Conservation (phyloP, 2,113 vertebrate species). For the Ciconia stormi region DNA sequence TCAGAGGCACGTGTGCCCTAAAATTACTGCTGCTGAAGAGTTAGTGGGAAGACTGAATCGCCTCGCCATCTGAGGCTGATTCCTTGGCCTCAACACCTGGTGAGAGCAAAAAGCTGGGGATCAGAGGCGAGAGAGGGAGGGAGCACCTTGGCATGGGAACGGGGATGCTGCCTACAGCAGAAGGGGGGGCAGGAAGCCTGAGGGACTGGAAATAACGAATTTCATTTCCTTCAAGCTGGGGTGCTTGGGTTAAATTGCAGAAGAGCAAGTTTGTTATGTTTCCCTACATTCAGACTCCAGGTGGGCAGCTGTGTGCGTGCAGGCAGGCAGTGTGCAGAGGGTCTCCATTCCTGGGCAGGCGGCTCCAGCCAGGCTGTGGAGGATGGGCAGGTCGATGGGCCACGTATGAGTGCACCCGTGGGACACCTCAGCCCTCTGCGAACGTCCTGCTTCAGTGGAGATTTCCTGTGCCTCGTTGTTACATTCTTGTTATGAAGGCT, state of each 20-base stretch:
- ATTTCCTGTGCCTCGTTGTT: neutral
- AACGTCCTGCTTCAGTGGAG: rapidly evolving
- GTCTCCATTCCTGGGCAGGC: neutral
- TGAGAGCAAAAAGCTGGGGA: neutral
- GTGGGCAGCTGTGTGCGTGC: neutral
- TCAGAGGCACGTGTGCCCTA: neutral
- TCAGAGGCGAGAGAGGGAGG: neutral
- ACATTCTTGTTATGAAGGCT: neutral
- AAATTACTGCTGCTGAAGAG: neutral
- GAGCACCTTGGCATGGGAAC: neutral
- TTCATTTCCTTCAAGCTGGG: neutral
- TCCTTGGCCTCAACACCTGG: neutral
- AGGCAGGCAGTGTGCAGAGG: neutral
- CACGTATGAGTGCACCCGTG: rapidly evolving
- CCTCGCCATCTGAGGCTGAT: neutral
- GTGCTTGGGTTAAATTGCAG: neutral
- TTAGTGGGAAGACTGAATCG: neutral
- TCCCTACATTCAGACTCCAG: neutral
- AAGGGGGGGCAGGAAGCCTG: neutral
- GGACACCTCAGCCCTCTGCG: rapidly evolving
- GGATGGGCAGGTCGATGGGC: rapidly evolving
- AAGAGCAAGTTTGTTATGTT: neutral
- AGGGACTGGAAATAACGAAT: neutral
- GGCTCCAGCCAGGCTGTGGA: neutral
- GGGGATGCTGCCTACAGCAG: neutral